These are phyloP conservation scores for Syrphus vitripennis DNA, from an alignment of 2,888 invertebrate genomes.

Conservation along the genomic window DNA sequence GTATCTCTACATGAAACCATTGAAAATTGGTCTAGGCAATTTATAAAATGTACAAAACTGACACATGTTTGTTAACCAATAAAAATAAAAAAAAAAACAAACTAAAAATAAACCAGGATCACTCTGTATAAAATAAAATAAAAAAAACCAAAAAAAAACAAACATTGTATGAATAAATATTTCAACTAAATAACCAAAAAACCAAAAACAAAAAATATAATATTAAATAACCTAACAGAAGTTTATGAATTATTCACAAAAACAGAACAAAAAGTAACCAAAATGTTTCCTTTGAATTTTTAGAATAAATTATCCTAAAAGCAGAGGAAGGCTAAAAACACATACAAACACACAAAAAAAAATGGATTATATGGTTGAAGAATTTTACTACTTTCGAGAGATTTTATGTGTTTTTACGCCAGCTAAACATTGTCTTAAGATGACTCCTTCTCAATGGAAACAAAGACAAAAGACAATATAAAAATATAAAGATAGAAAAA, in stretches of 20 bases:
- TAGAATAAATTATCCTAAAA: conserved; percentile 22
- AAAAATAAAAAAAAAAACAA: neutral
- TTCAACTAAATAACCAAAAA: neutral
- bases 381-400: conserved; percentile 24
- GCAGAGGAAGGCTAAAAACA: neutral
- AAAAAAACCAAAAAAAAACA: neutral
- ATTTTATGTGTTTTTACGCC: conserved; percentile 24
- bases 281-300: neutral
- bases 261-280: neutral
- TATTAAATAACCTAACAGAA: conserved; percentile 18
- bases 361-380: conserved; percentile 34
- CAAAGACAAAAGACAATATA: neutral
- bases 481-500: neutral
- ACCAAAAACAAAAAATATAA: too few species aligned
- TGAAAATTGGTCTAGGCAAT: neutral
- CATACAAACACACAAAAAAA: neutral
- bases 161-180: conserved; percentile 8
- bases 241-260: conserved; percentile 27
- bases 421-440: conserved; percentile 16
- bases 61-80: neutral
- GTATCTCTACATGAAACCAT: neutral
- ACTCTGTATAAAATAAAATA: neutral
- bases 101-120: neutral
- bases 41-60: neutral
- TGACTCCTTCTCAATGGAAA: neutral